Base-by-base conservation (phyloP, 2,888 invertebrate genomes). In the Euclidia mi region DNA sequence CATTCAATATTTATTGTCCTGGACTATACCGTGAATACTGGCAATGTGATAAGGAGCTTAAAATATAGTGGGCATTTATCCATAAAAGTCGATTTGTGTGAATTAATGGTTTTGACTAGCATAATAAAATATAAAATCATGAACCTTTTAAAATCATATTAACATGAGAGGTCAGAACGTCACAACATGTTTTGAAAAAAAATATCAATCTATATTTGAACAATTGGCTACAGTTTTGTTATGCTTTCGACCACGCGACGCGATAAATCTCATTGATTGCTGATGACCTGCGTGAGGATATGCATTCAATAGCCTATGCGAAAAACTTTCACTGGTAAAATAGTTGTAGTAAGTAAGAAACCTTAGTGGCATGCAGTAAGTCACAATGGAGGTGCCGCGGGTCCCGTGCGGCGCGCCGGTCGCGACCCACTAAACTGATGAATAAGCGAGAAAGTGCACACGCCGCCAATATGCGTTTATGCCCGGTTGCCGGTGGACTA, bases 391-490 rank as follows among this genome's bases (percentile, higher is more conserved):
- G 85, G 86, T 70, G 81, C 78, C 70, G 73, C 65, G 63, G 68
- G 62, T 78, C 78, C 81, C 78, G 77, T 71, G 81, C 75, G 76
- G 68, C 68, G 68, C 73, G 72, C 76, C 79, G 79, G 76, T 77
- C 75, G 79, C 83, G 90, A 90, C 92, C 92, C 85, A 92, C 90
- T 88, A 85, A 88, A 81, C 79, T 83, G 85, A 86, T 87, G 85
- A 87, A 88, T 87, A 87, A 85, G 84, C 86, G 89, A 86, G 91
- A 92, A 91, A 90, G 89, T 89, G 82, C 79, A 79, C 63, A 43
- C 62, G 52, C 65, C 47, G 43, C 55, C 59, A 71, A 55, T 44
- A 63, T 66, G 66, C 59, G 64, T 47, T 71, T 65, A 64, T 55
- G 59, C 72, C 71, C 66, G 58, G 81, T 68, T 82, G 77, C 78